Evolutionary conservation across 2,888 invertebrate species (phyloP).

Genomic region (Dryococelus australis): DNA sequence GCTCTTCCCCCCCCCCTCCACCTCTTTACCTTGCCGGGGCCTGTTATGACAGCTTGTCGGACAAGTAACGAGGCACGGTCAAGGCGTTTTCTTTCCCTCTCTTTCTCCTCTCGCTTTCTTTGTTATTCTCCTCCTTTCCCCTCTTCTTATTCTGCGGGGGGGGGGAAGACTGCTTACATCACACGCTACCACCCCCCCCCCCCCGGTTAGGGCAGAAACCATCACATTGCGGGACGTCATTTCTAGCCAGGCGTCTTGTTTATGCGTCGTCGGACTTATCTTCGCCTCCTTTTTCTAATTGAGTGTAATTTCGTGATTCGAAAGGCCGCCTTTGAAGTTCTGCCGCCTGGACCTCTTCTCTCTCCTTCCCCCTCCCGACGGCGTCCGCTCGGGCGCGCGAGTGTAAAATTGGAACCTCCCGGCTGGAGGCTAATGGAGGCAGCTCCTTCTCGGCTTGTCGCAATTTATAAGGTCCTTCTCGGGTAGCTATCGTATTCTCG

Average conservation of each 20-base stretch:
- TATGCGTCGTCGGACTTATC: neutral
- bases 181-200: neutral
- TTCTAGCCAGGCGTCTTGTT: no score
- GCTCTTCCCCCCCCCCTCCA: constrained; percentile 18
- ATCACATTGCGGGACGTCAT: neutral
- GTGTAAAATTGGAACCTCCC: neutral
- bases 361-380: neutral
- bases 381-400: neutral
- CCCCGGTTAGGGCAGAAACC: no score
- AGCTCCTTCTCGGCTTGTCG: neutral
- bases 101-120: neutral
- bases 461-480: neutral
- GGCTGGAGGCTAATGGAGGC: neutral
- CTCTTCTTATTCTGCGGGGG: neutral
- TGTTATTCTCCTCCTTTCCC: neutral
- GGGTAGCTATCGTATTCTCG: no score
- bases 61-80: constrained; percentile 31
- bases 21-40: constrained; percentile 6
- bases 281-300: neutral
- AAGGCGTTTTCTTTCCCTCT: neutral
- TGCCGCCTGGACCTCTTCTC: neutral
- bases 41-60: constrained; percentile 29
- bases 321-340: neutral
- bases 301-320: neutral
- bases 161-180: no score